Evolutionary conservation across 1,140 invertebrate species (phyloP).

Genomic region (Bicyclus anynana): DNA sequence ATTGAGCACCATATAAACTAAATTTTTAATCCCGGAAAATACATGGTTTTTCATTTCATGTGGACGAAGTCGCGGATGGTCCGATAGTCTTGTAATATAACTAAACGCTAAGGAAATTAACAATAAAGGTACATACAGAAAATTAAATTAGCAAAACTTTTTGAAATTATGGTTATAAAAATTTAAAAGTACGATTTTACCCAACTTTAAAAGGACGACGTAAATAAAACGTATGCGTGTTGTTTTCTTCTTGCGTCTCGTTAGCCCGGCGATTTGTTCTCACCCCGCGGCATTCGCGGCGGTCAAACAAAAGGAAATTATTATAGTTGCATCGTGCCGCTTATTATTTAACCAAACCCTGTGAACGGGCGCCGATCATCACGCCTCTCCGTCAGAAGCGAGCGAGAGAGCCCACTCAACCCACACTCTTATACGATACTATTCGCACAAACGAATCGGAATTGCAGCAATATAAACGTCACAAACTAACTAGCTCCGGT

Average conservation of each 20-base stretch:
- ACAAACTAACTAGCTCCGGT: slow-evolving; percentile 39
- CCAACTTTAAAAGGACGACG: slow-evolving; percentile 21
- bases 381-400: slow-evolving; percentile 46
- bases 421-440: slow-evolving; percentile 22
- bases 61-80: too few relatives aligned
- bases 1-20: too few relatives aligned
- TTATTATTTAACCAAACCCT: slow-evolving; percentile 74
- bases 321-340: slow-evolving; percentile 71
- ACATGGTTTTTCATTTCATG: too few relatives aligned
- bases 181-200: neutral
- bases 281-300: slow-evolving; percentile 51
- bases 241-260: slow-evolving; percentile 56
- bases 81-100: too few relatives aligned
- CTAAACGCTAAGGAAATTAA: too few relatives aligned
- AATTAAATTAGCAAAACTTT: too few relatives aligned
- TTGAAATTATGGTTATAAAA: neutral
- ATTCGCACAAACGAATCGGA: slow-evolving; percentile 49
- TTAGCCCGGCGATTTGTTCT: slow-evolving; percentile 61
- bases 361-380: slow-evolving; percentile 55
- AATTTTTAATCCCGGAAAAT: too few relatives aligned
- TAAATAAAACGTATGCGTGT: slow-evolving; percentile 50
- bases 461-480: slow-evolving; percentile 25
- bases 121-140: too few relatives aligned
- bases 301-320: slow-evolving; percentile 71
- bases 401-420: slow-evolving; percentile 12